phyloP scores from a whole-genome alignment of 2,888 invertebrate genomes.

The Ormyrus nitidulus region DNA sequence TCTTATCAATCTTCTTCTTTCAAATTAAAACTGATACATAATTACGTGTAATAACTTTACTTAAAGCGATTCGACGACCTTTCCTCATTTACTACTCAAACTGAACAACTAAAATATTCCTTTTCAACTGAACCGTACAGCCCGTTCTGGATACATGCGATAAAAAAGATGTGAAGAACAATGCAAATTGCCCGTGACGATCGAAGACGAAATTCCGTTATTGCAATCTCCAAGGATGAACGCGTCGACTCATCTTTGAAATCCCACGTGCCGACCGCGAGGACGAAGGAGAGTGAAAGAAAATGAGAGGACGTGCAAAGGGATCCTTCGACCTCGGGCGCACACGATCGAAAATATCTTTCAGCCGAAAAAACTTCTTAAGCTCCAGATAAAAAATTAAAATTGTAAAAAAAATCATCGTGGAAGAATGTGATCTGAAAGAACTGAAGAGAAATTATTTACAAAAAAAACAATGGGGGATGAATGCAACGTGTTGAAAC shows the following conservation, averaged over 20 bases:
- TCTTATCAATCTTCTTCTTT: not conserved
- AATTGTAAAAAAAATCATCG: slow-evolving; percentile 28
- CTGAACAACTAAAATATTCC: slow-evolving; percentile 26
- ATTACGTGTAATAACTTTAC: slow-evolving; percentile 14
- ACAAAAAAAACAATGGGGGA: slow-evolving; percentile 20
- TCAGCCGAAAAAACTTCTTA: slow-evolving; percentile 54
- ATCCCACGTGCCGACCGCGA: slow-evolving; percentile 46
- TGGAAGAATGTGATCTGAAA: slow-evolving; percentile 33
- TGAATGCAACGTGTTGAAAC: slow-evolving; percentile 38
- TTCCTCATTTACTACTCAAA: slow-evolving; percentile 24
- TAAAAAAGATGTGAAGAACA: slow-evolving; percentile 45
- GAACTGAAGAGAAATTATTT: slow-evolving; percentile 13
- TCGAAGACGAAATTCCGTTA: slow-evolving; percentile 7
- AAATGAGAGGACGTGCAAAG: slow-evolving; percentile 49
- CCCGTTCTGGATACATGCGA: slow-evolving; percentile 74
- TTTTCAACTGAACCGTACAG: slow-evolving; percentile 72
- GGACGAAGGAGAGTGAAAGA: slow-evolving; percentile 48
- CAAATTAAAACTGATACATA: too few species aligned
- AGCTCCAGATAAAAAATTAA: slow-evolving; percentile 55
- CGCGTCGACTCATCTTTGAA: slow-evolving; percentile 37
- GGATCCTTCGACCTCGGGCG: slow-evolving; percentile 55
- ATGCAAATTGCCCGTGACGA: slow-evolving; percentile 44
- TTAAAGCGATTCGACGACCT: slow-evolving; percentile 8
- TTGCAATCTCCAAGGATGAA: slow-evolving; percentile 41
- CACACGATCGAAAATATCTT: slow-evolving; percentile 18